These are phyloP conservation scores for Baryphthengus martii DNA, from an alignment of 2,113 vertebrate species.

Conservation along the genomic window DNA sequence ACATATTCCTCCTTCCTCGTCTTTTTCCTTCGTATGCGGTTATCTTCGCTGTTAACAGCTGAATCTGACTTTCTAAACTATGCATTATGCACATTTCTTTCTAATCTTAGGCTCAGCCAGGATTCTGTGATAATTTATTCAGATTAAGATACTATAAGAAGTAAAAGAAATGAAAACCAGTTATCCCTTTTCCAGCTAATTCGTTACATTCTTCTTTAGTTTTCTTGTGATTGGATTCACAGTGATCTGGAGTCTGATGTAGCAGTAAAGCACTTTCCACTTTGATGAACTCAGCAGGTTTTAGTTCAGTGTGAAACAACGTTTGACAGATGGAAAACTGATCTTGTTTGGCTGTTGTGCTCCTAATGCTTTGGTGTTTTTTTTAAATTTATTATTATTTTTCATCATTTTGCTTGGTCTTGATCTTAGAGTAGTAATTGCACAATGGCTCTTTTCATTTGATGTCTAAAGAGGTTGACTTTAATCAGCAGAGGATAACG, in stretches of 20 bases:
- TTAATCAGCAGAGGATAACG: neutral
- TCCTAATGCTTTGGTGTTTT: neutral
- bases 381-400: too few relatives aligned
- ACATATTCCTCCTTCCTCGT: neutral
- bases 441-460: neutral
- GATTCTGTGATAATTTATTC: neutral
- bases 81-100: neutral
- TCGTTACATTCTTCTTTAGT: neutral
- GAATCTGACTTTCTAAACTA: neutral
- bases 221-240: conserved; percentile 9
- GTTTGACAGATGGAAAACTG: neutral
- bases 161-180: neutral
- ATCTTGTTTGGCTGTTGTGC: neutral
- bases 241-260: neutral
- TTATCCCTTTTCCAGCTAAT: neutral
- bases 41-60: conserved; percentile 24
- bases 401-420: neutral
- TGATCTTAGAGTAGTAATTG: neutral
- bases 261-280: neutral
- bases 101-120: neutral
- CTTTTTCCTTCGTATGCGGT: neutral
- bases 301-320: neutral
- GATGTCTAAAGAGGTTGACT: neutral
- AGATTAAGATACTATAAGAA: neutral
- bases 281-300: conserved; percentile 6